phyloP scores from a whole-genome alignment of 2,113 vertebrate species.

The Tringa solitaria region DNA sequence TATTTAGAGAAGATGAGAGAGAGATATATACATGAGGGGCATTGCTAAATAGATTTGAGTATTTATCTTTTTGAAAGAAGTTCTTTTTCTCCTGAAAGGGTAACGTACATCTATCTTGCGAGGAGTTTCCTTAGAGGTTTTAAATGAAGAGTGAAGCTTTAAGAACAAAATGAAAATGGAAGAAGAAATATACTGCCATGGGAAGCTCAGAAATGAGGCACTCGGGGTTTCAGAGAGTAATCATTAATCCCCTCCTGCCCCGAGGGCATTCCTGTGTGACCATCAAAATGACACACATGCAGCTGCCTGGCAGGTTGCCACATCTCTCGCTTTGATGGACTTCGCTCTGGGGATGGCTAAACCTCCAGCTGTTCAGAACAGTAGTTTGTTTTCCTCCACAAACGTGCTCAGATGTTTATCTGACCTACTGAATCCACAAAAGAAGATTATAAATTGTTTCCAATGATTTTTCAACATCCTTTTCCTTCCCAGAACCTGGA shows the following conservation, averaged over 20 bases:
- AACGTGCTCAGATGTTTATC: neutral
- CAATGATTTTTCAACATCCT: neutral
- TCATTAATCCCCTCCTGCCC: constrained; percentile 48
- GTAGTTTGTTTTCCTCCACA: constrained; percentile 5
- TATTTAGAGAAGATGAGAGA: constrained; percentile 62
- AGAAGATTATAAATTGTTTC: neutral
- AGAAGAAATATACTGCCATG: constrained; percentile 25
- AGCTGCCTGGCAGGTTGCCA: constrained; percentile 11
- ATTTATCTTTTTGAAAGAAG: constrained; percentile 1
- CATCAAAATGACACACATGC: constrained; percentile 23
- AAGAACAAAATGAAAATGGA: constrained; percentile 58
- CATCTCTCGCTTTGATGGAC: neutral
- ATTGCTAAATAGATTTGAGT: constrained; percentile 39
- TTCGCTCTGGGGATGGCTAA: constrained; percentile 30
- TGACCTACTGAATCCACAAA: neutral
- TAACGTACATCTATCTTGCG: neutral
- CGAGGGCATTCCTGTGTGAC: neutral
- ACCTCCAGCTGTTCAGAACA: constrained; percentile 4
- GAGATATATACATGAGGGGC: constrained; percentile 37
- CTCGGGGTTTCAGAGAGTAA: constrained; percentile 24
- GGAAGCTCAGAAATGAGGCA: constrained; percentile 38
- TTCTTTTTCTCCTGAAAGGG: neutral
- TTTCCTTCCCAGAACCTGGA: neutral
- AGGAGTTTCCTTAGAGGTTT: constrained; percentile 25
- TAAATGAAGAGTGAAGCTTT: constrained; percentile 57